Base-by-base conservation (phyloP, 2,888 invertebrate species). In the Rotaria magnacalcarata region DNA sequence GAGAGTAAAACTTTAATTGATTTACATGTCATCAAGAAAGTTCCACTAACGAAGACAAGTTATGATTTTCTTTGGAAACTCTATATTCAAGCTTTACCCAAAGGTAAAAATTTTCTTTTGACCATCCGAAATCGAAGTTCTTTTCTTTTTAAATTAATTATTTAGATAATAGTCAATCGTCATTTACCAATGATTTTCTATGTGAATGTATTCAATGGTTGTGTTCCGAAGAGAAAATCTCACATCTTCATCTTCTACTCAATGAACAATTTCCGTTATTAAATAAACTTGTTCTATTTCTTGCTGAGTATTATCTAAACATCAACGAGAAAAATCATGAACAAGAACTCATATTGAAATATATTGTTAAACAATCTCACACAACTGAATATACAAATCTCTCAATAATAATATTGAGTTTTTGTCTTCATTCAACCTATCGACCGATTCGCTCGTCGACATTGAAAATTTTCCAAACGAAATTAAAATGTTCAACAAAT, bases 281-380 rank as follows among this genome's bases (percentile, higher is more conserved):
- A 14, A 47, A 80, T 80, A 21, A 80, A 80, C 24, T 80, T 24
- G 6, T 80, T 80, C n/a, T 47, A n/a, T 80, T 47, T 47, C 47
- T 80, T 47, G n/a, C 43, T 80, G 24, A 80, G n/a, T 6, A 80
- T 80, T 80, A 80, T 67, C 41, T 67, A 34, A 67, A 41, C 47
- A 47, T 47, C 6, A n/a, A n/a, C 4, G 80, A 80, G 10, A 80
- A 80, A 80, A 3, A 16, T 24, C n/a, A 10, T 80, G 80, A 80
- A 80, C 80, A 80, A 80, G 80, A 80, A 80, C 8, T 47, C 6
- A 47, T 80, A 43, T 80, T 80, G 47, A 80, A 80, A 47, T 80
- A 80, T 47, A 7, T 80, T 6, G 21, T 43, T 0, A 80, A 43
- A 80, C 43, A 47, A 47, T 8, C 8, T 7, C 24, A 41, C 24